Conservation (phyloP, 2,797 vertebrate genomes). For the Silurus lanzhouensis region DNA sequence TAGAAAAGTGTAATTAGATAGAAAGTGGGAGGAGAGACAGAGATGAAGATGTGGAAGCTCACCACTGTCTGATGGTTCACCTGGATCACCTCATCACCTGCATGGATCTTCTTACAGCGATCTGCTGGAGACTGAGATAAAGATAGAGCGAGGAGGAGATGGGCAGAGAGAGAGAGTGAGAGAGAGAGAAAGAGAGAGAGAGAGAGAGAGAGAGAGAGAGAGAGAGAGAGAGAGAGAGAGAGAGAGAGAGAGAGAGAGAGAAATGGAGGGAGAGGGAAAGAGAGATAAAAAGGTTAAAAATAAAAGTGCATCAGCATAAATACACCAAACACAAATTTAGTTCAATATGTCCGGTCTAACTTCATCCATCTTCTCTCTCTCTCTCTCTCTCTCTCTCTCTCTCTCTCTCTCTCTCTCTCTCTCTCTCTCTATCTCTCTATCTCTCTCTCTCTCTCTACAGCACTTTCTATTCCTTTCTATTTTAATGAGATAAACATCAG, state of each 20-base stretch:
- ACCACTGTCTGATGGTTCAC: conserved; percentile 99
- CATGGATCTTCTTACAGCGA: conserved; percentile 99
- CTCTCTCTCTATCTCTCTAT: not conserved
- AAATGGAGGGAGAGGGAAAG: not conserved
- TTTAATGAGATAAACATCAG: conserved; percentile 22
- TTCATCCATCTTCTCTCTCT: not conserved
- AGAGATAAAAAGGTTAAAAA: not conserved
- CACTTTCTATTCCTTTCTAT: not conserved
- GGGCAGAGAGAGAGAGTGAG: not conserved
- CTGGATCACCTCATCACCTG: conserved; percentile 98
- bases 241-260: not conserved
- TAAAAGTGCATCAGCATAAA: not conserved
- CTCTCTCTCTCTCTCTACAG: not conserved
- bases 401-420: not conserved
- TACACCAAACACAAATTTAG: not conserved
- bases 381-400: not conserved
- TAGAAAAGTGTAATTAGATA: not conserved
- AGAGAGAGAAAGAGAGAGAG: not conserved
- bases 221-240: not conserved
- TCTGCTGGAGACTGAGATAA: conserved; percentile 91
- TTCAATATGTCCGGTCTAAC: not conserved
- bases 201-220: not conserved
- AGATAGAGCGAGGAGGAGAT: conserved; percentile 61
- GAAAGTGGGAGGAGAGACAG: not conserved
- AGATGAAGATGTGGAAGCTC: conserved; percentile 66